A percentile compares a stretch with the other conserved stretches of the same genome.
Conservation (phyloP, 2,888 invertebrate genomes). For the Acanthosepion pharaonis region DNA sequence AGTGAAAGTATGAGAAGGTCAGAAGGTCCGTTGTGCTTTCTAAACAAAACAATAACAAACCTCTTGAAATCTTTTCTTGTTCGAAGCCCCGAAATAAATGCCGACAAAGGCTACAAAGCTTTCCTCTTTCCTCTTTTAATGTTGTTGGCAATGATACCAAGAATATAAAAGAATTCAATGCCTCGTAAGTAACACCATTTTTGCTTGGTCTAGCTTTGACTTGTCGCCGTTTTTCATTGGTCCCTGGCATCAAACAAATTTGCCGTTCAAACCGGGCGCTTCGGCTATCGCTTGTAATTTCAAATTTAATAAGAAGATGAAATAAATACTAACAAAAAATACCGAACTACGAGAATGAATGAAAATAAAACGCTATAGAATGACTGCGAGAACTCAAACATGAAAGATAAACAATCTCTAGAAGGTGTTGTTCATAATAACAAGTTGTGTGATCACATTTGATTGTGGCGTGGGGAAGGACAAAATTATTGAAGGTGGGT, state of each 20-base stretch:
- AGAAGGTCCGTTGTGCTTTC: conserved; percentile 13
- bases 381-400: too few relatives aligned
- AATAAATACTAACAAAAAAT: too few relatives aligned
- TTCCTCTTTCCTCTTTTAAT: neutral
- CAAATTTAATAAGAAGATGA: too few relatives aligned
- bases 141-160: neutral
- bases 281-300: too few relatives aligned
- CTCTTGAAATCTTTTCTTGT: conserved; percentile 20
- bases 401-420: too few relatives aligned
- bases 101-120: neutral
- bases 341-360: too few relatives aligned
- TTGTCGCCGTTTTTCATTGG: neutral
- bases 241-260: neutral
- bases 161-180: conserved; percentile 5
- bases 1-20: neutral
- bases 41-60: neutral
- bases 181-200: neutral
- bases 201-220: neutral
- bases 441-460: too few relatives aligned
- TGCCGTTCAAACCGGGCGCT: too few relatives aligned
- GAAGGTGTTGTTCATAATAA: too few relatives aligned
- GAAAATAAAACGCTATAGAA: too few relatives aligned
- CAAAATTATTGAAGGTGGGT: too few relatives aligned
- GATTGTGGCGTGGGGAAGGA: too few relatives aligned
- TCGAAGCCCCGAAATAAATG: neutral